A percentile compares a stretch with the other conserved stretches of the same genome.
These are phyloP conservation scores for Apocheima hispidaria DNA, from an alignment of 2,888 invertebrate species.

Conservation along the genomic window DNA sequence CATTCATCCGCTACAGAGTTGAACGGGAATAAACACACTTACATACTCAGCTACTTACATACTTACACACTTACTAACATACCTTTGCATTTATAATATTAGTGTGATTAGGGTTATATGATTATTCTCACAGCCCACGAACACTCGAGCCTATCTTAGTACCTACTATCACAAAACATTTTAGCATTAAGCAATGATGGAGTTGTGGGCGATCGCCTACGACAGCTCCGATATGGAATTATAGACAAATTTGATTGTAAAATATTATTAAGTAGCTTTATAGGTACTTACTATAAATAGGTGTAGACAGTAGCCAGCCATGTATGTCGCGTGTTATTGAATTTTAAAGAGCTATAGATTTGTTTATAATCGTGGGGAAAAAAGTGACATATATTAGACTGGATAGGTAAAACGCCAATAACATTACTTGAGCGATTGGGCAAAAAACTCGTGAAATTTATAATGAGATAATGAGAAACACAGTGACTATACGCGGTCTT, in stretches of 20 bases:
- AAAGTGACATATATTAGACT: not conserved
- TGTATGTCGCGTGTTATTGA: slow-evolving; percentile 32
- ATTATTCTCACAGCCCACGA: not conserved
- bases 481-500: no score
- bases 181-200: slow-evolving; percentile 5
- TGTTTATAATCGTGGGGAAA: slow-evolving; percentile 19
- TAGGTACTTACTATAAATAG: slow-evolving; percentile 5
- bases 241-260: slow-evolving; percentile 38
- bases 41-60: not conserved
- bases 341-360: slow-evolving; percentile 28
- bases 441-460: no score
- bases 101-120: not conserved
- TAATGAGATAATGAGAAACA: no score
- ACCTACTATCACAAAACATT: not conserved
- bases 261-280: no score
- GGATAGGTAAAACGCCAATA: no score
- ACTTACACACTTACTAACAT: not conserved
- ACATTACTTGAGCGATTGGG: no score
- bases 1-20: no score
- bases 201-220: slow-evolving; percentile 41
- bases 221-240: slow-evolving; percentile 31
- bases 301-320: slow-evolving; percentile 25
- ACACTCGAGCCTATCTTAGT: not conserved
- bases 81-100: no score
- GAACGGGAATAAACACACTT: no score